phyloP scores from a whole-genome alignment of 2,797 vertebrate species.

The Sebastes cheni region DNA sequence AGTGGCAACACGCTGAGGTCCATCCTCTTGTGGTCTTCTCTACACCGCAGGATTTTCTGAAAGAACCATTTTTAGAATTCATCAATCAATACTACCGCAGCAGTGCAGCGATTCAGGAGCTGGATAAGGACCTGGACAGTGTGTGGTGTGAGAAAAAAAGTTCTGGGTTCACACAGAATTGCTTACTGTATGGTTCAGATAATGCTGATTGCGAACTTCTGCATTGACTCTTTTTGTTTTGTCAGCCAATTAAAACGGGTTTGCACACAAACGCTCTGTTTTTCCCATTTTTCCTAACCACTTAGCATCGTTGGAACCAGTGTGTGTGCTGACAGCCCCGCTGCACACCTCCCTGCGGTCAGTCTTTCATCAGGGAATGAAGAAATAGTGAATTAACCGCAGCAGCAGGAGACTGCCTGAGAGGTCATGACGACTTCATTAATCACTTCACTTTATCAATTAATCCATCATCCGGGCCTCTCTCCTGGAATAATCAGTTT shows the following conservation, averaged over 20 bases:
- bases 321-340: constrained; percentile 11
- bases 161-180: constrained; percentile 4
- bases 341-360: constrained; percentile 9
- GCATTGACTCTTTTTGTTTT: constrained; percentile 15
- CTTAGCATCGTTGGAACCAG: constrained; percentile 13
- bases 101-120: constrained; percentile 23
- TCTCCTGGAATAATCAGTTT: background rate
- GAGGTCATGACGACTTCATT: constrained; percentile 13
- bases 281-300: constrained; percentile 1
- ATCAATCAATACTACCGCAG: constrained; percentile 31
- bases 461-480: background rate
- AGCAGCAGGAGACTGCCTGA: constrained; percentile 12
- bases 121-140: background rate
- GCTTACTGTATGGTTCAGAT: constrained; percentile 12
- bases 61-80: constrained; percentile 41
- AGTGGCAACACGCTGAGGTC: background rate
- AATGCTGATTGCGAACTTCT: constrained; percentile 26
- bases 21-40: background rate
- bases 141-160: constrained; percentile 1
- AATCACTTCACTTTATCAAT: constrained; percentile 32
- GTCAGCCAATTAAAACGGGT: constrained; percentile 36
- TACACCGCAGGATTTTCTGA: constrained; percentile 20
- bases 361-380: background rate
- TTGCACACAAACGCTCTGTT: background rate
- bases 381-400: constrained; percentile 24